Evolutionary conservation across 2,797 vertebrate species (phyloP).

Genomic region (Bradypodion ventrale): DNA sequence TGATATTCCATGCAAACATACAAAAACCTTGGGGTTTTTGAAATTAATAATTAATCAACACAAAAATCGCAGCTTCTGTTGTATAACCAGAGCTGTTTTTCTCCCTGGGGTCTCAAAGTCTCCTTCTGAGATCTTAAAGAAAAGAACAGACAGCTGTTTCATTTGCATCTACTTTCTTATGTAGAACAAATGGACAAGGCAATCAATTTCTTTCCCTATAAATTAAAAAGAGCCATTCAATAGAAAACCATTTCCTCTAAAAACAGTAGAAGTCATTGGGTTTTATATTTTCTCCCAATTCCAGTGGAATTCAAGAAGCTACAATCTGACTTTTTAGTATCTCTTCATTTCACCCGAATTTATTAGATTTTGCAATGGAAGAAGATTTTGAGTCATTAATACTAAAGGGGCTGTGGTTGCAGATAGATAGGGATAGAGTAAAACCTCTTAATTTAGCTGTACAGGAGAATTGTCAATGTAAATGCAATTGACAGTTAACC

Average conservation of each 20-base stretch:
- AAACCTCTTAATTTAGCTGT: slow-evolving; percentile 41
- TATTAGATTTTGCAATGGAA: slow-evolving; percentile 7
- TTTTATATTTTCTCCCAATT: background rate
- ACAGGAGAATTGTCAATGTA: slow-evolving; percentile 46
- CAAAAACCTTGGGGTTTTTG: slow-evolving; percentile 34
- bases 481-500: slow-evolving; percentile 40
- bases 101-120: slow-evolving; percentile 44
- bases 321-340: slow-evolving; percentile 33
- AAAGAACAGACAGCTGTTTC: slow-evolving; percentile 24
- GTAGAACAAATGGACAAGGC: background rate
- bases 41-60: slow-evolving; percentile 65
- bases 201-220: background rate
- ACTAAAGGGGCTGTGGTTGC: slow-evolving; percentile 41
- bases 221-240: slow-evolving; percentile 40
- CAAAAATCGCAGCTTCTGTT: slow-evolving; percentile 52
- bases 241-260: background rate
- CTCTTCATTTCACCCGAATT: slow-evolving; percentile 44
- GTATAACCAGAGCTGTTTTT: slow-evolving; percentile 51
- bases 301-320: slow-evolving; percentile 41
- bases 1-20: slow-evolving; percentile 38
- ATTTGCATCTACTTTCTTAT: slow-evolving; percentile 18
- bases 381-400: slow-evolving; percentile 39
- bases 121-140: slow-evolving; percentile 34
- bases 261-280: background rate
- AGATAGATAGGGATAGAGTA: slow-evolving; percentile 53